These are phyloP conservation scores for Drosophila mauritiana DNA, from an alignment of 1,140 invertebrate genomes.

Conservation along the genomic window DNA sequence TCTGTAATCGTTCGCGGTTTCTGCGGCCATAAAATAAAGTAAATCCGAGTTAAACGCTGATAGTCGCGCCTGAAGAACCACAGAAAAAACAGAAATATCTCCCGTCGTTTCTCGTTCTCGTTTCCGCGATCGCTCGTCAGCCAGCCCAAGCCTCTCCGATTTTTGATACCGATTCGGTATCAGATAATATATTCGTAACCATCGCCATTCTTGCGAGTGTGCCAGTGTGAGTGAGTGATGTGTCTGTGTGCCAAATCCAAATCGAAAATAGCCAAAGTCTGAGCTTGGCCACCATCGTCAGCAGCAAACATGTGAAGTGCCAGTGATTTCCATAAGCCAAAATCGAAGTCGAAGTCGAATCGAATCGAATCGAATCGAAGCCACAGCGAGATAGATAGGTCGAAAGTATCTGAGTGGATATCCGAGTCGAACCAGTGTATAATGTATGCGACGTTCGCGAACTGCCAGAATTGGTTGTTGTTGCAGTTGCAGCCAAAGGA, in stretches of 20 bases:
- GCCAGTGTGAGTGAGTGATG: constrained; percentile 20
- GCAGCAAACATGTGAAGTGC: constrained; percentile 51
- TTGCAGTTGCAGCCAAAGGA: constrained; percentile 83
- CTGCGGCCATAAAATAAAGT: constrained; percentile 39
- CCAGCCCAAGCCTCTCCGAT: constrained; percentile 18
- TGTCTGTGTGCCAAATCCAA: constrained; percentile 26
- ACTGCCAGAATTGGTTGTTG: constrained; percentile 79
- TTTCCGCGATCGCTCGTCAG: constrained; percentile 58
- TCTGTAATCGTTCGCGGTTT: constrained; percentile 63
- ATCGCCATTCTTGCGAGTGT: constrained; percentile 21
- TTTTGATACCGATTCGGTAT: constrained; percentile 55
- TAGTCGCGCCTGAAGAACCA: constrained; percentile 53
- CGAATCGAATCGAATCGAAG: constrained; percentile 1
- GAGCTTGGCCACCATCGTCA: constrained; percentile 23
- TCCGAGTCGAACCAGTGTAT: constrained; percentile 36
- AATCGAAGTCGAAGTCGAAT: constrained; percentile 22
- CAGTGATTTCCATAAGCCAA: constrained; percentile 45
- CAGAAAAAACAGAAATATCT: constrained; percentile 53
- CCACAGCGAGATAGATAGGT: constrained; percentile 6
- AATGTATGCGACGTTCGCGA: constrained; percentile 79
- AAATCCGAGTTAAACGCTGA: constrained; percentile 48
- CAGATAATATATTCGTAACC: constrained; percentile 48
- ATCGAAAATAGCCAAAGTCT: constrained; percentile 43
- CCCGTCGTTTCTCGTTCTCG: constrained; percentile 32
- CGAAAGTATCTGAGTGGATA: constrained; percentile 35